Conservation (phyloP, 2,797 vertebrate species). For the Peromyscus melanophrys region DNA sequence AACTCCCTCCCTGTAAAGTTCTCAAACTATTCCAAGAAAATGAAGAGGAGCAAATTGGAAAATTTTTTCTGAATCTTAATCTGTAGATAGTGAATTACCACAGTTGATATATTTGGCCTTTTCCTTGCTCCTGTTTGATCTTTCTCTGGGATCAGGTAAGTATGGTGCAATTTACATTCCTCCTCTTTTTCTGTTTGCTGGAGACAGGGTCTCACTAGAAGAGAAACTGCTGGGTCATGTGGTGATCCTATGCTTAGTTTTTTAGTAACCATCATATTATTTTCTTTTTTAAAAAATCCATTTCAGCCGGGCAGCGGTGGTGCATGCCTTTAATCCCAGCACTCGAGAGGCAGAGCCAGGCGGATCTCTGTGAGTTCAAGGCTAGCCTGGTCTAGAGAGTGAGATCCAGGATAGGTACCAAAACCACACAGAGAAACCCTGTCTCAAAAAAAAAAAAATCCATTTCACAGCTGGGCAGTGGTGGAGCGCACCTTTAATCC, state of each 20-base stretch:
- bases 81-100: constrained; percentile 16
- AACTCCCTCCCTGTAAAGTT: background rate
- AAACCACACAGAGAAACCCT: no score
- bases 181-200: background rate
- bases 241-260: background rate
- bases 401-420: no score
- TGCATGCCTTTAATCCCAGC: no score
- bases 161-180: background rate
- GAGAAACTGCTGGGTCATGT: background rate
- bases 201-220: background rate
- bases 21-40: constrained; percentile 6
- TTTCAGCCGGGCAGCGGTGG: background rate
- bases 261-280: background rate
- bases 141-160: constrained; percentile 44
- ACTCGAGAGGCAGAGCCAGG: no score
- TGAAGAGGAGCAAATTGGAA: background rate
- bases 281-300: background rate
- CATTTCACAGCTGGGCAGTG: no score
- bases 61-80: constrained; percentile 47
- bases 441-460: no score
- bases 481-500: no score
- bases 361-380: no score
- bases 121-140: background rate
- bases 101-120: constrained; percentile 1
- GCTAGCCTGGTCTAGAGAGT: no score